A percentile compares a stretch with the other conserved stretches of the same genome.
phyloP scores from a whole-genome alignment of 1,140 invertebrate genomes.

The Drosophila repleta region DNA sequence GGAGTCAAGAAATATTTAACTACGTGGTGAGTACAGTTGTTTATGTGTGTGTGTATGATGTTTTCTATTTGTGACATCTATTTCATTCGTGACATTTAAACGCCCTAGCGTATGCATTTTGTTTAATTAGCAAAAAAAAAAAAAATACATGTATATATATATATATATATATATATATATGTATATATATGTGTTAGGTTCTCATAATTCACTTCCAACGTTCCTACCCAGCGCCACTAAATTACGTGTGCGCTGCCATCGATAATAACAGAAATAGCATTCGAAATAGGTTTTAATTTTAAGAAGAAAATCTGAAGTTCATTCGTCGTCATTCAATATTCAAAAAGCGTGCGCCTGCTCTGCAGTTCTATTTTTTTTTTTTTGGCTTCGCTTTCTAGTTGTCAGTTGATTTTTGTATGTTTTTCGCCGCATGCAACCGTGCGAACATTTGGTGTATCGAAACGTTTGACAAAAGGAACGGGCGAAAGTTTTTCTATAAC shows the following conservation, averaged over 20 bases:
- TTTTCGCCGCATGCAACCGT: conserved; percentile 45
- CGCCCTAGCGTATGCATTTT: conserved; percentile 21
- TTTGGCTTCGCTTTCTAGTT: conserved; percentile 31
- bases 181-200: conserved; percentile 41
- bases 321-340: conserved; percentile 41
- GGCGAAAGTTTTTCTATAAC: conserved; percentile 78
- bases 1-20: conserved; percentile 20
- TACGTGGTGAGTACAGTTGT: conserved; percentile 44
- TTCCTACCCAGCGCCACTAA: conserved; percentile 27
- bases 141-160: conserved; percentile 30
- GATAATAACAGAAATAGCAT: not conserved
- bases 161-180: conserved; percentile 27
- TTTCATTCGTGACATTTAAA: conserved; percentile 15
- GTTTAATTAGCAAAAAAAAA: conserved; percentile 38
- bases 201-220: conserved; percentile 48
- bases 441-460: conserved; percentile 54
- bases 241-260: conserved; percentile 21
- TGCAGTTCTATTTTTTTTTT: conserved; percentile 48
- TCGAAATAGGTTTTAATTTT: conserved; percentile 31
- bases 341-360: conserved; percentile 46
- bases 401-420: conserved; percentile 38
- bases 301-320: conserved; percentile 6
- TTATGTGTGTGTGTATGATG: conserved; percentile 5
- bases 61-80: not conserved
- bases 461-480: conserved; percentile 64